These are phyloP conservation scores for Manduca sexta DNA, from an alignment of 1,140 invertebrate species.

Conservation along the genomic window DNA sequence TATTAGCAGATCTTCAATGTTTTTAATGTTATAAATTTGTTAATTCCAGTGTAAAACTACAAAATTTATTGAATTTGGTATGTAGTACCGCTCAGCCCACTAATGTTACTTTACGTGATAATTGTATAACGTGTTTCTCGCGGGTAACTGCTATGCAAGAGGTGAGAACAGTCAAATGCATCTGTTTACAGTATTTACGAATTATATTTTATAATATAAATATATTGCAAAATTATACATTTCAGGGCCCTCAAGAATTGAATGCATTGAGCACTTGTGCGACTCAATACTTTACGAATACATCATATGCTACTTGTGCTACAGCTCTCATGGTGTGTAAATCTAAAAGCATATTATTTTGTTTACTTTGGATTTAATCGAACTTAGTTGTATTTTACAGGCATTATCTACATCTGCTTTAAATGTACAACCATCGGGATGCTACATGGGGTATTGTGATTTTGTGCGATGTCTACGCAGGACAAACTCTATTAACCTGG, in stretches of 20 bases:
- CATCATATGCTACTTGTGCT: constrained; percentile 64
- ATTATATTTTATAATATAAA: not conserved
- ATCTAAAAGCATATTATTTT: not conserved
- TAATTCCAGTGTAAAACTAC: constrained; percentile 50
- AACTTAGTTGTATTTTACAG: constrained; percentile 25
- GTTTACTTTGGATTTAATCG: not conserved
- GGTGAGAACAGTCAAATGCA: constrained; percentile 23
- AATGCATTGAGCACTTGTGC: constrained; percentile 64
- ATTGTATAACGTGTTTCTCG: constrained; percentile 71
- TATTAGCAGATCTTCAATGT: no score
- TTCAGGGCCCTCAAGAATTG: constrained; percentile 65
- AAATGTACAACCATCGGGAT: constrained; percentile 60
- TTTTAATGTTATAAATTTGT: not conserved
- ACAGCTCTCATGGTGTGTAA: constrained; percentile 55
- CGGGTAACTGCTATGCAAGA: constrained; percentile 65
- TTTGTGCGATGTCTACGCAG: constrained; percentile 73
- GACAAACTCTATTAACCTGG: constrained; percentile 72
- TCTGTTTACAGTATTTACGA: not conserved
- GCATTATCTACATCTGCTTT: constrained; percentile 59
- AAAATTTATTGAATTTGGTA: constrained; percentile 70
- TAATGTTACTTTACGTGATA: constrained; percentile 67
- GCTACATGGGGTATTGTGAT: constrained; percentile 73
- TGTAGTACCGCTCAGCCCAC: constrained; percentile 72
- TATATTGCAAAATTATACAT: constrained; percentile 2
- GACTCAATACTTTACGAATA: constrained; percentile 65